Evolutionary conservation across 2,888 invertebrate genomes (phyloP).

Genomic region (Tetragonula carbonaria): DNA sequence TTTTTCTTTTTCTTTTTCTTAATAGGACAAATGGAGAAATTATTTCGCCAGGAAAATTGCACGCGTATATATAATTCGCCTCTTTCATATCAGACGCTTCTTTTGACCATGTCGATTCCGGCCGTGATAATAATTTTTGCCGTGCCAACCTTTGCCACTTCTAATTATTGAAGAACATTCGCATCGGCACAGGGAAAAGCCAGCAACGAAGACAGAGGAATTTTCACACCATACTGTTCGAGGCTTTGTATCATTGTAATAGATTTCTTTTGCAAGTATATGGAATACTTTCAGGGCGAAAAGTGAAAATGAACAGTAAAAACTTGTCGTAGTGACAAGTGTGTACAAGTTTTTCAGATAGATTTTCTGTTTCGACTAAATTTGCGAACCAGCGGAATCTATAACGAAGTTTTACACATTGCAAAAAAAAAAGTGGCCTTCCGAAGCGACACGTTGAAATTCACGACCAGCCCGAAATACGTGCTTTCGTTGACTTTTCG

Average conservation of each 20-base stretch:
- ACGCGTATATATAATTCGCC: not conserved
- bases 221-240: too few species aligned
- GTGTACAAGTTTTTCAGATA: not conserved
- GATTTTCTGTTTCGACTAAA: slow-evolving; percentile 10
- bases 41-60: not conserved
- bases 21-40: not conserved
- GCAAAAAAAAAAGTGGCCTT: slow-evolving; percentile 23
- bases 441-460: not conserved
- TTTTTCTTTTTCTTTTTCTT: not conserved
- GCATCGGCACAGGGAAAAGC: too few species aligned
- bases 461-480: slow-evolving; percentile 4
- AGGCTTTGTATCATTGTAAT: too few species aligned
- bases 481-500: not conserved
- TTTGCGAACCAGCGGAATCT: slow-evolving; percentile 42
- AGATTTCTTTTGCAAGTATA: too few species aligned
- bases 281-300: not conserved
- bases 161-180: not conserved
- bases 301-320: not conserved
- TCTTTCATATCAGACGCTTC: not conserved
- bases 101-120: too few species aligned
- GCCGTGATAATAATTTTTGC: not conserved
- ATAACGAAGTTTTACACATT: slow-evolving; percentile 59
- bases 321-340: not conserved
- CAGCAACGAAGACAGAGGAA: too few species aligned
- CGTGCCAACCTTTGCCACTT: not conserved